Percentiles rank a stretch among this genome's conserved stretches.
Conservation (phyloP, 2,888 invertebrate species). For the Microctonus brassicae region DNA sequence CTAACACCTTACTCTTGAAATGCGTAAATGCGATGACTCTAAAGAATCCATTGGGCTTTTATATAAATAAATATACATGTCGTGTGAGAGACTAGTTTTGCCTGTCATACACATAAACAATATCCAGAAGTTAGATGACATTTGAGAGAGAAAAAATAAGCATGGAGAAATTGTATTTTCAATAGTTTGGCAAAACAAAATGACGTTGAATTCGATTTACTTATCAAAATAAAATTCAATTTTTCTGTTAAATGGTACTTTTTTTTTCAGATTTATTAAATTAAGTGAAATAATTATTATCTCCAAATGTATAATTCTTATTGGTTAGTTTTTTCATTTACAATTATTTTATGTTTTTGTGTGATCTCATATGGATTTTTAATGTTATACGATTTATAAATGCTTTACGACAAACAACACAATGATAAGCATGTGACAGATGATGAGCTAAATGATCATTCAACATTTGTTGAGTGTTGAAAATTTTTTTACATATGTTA, state of each 20-base stretch:
- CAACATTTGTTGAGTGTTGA: slow-evolving; percentile 45
- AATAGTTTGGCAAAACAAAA: slow-evolving; percentile 11
- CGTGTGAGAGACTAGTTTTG: not conserved
- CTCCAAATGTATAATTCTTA: too few relatives aligned
- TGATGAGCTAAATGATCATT: slow-evolving; percentile 57
- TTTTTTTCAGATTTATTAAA: not conserved
- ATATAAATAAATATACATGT: not conserved
- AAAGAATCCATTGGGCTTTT: slow-evolving; percentile 35
- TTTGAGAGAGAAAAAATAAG: not conserved
- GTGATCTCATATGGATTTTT: slow-evolving; percentile 56
- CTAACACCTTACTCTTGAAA: slow-evolving; percentile 40
- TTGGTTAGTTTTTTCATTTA: too few relatives aligned
- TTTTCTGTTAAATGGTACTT: too few relatives aligned
- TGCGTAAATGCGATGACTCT: slow-evolving; percentile 26
- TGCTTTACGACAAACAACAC: slow-evolving; percentile 57
- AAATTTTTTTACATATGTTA: slow-evolving; percentile 55
- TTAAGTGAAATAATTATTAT: not conserved
- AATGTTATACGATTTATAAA: slow-evolving; percentile 59
- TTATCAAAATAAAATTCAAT: too few relatives aligned
- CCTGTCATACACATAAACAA: not conserved
- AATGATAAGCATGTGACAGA: slow-evolving; percentile 53
- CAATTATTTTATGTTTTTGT: slow-evolving; percentile 35
- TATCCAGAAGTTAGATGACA: slow-evolving; percentile 17
- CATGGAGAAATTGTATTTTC: not conserved
- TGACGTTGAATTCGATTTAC: not conserved